Percentiles rank a stretch among this genome's conserved stretches.
phyloP scores from a whole-genome alignment of 2,888 invertebrate species.

The Orthosia cruda region DNA sequence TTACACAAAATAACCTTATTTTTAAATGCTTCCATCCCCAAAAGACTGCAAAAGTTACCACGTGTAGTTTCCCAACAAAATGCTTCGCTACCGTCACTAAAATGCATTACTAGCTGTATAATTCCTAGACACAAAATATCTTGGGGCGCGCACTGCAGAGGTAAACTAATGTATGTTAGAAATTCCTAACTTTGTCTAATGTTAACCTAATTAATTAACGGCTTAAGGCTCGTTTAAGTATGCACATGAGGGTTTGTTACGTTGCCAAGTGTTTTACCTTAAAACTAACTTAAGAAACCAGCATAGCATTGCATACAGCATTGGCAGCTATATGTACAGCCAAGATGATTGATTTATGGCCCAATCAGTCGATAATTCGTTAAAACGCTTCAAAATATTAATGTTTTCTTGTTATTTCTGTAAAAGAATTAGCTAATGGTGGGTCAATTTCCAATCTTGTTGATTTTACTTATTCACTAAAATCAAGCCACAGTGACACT shows the following conservation, averaged over 20 bases:
- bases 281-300: neutral
- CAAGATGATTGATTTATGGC: too few species aligned
- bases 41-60: neutral
- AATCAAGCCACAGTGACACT: neutral
- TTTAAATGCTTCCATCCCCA: neutral
- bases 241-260: constrained; percentile 30
- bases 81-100: neutral
- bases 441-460: too few species aligned
- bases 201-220: constrained; percentile 46
- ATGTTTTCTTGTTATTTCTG: too few species aligned
- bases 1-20: too few species aligned
- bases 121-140: constrained; percentile 34
- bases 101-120: constrained; percentile 7
- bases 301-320: neutral
- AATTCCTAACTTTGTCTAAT: constrained; percentile 48
- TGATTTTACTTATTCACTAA: neutral
- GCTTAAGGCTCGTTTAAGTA: constrained; percentile 30
- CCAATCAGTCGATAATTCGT: too few species aligned
- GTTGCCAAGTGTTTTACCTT: constrained; percentile 12
- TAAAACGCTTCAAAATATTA: too few species aligned
- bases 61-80: constrained; percentile 10
- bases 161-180: constrained; percentile 47
- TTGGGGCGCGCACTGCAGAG: constrained; percentile 13
- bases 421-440: too few species aligned
- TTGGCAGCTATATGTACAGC: neutral